Evolutionary conservation across 2,113 vertebrate genomes (phyloP).

Genomic region (Catharus fuscescens): DNA sequence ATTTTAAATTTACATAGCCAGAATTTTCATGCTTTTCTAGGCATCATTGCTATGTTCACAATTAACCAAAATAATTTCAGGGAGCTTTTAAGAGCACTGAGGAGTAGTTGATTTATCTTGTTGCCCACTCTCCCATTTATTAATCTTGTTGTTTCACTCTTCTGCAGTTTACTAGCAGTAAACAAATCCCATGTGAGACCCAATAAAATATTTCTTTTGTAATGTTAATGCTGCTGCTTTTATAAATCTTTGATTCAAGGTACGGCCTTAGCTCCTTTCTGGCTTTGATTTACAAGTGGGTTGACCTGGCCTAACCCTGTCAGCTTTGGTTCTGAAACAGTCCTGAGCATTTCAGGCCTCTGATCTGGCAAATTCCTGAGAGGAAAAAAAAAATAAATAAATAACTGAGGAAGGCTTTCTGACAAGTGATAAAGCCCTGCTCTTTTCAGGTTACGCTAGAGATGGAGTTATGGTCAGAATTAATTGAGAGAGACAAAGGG

Average conservation of each 20-base stretch:
- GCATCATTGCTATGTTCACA: background rate
- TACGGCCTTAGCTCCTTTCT: background rate
- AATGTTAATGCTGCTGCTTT: slow-evolving; percentile 60
- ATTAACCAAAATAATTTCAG: slow-evolving; percentile 52
- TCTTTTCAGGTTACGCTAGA: slow-evolving; percentile 42
- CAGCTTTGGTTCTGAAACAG: slow-evolving; percentile 46
- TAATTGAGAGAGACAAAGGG: slow-evolving; percentile 37
- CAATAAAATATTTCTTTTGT: slow-evolving; percentile 58
- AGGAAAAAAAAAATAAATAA: slow-evolving; percentile 48
- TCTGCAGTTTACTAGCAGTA: slow-evolving; percentile 42
- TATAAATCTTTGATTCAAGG: slow-evolving; percentile 41
- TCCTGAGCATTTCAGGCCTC: slow-evolving; percentile 25
- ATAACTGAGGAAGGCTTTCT: slow-evolving; percentile 24
- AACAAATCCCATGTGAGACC: slow-evolving; percentile 53
- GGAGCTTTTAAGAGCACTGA: background rate
- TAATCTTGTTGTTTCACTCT: slow-evolving; percentile 8
- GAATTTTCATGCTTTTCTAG: background rate
- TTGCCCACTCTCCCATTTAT: slow-evolving; percentile 25
- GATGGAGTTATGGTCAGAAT: slow-evolving; percentile 33
- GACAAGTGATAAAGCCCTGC: slow-evolving; percentile 40
- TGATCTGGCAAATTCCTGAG: slow-evolving; percentile 49
- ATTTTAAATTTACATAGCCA: background rate
- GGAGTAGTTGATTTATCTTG: background rate
- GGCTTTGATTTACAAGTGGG: slow-evolving; percentile 57
- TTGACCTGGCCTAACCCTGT: slow-evolving; percentile 65